Evolutionary conservation across 2,113 vertebrate species (phyloP).

Genomic region (Puffinus mauretanicus): DNA sequence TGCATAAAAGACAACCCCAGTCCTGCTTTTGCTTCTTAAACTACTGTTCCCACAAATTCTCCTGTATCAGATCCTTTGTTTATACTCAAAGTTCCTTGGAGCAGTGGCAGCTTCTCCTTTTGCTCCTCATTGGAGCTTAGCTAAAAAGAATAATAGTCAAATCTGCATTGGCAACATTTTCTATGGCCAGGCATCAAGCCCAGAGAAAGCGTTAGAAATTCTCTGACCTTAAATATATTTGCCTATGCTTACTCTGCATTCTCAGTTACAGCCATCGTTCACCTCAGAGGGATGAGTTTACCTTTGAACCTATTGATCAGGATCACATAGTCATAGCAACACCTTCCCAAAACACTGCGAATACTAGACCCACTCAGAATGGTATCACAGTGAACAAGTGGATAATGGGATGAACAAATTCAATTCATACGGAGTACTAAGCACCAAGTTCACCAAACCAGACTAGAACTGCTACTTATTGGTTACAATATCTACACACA

Average conservation of each 20-base stretch:
- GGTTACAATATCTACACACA: neutral
- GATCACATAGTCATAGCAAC: neutral
- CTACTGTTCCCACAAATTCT: neutral
- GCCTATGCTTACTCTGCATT: neutral
- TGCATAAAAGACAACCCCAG: neutral
- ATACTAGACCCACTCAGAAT: neutral
- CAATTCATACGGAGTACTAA: neutral
- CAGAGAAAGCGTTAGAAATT: neutral
- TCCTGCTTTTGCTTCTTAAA: neutral
- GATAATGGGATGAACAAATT: neutral
- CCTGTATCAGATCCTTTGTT: neutral
- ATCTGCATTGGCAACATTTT: slow-evolving; percentile 2
- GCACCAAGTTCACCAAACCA: neutral
- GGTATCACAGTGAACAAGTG: neutral
- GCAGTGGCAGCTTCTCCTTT: neutral
- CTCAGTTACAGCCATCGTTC: neutral
- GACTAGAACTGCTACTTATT: neutral
- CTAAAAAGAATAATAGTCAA: neutral
- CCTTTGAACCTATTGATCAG: slow-evolving; percentile 20
- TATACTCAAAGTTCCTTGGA: neutral
- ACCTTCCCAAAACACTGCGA: neutral
- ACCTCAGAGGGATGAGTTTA: neutral
- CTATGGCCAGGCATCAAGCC: neutral
- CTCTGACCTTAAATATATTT: neutral
- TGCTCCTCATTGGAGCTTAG: neutral